Evolutionary conservation across 2,888 invertebrate genomes (phyloP).

Genomic region (Crematogaster levior): DNA sequence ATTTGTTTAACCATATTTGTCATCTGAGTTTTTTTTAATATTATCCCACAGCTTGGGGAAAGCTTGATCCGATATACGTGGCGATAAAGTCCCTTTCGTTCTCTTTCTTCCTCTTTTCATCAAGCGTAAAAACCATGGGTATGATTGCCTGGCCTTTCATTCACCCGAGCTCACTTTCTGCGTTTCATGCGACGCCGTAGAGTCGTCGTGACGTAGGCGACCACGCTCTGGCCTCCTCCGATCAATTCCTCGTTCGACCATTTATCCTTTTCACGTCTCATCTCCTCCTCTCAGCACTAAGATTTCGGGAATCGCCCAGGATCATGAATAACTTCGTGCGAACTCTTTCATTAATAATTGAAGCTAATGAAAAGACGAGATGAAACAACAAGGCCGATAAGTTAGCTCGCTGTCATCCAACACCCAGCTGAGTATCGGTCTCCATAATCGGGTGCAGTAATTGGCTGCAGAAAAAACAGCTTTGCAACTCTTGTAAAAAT

Average conservation of each 20-base stretch:
- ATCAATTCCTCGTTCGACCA: slow-evolving; percentile 9
- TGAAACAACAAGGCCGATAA: slow-evolving; percentile 19
- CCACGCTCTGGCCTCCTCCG: slow-evolving; percentile 14
- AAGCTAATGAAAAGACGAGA: not conserved
- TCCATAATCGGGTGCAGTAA: not conserved
- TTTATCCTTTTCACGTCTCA: not conserved
- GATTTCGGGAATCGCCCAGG: not conserved
- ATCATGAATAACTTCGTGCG: not conserved
- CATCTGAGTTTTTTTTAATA: not conserved
- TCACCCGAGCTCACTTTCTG: slow-evolving; percentile 29
- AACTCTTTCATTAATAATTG: not conserved
- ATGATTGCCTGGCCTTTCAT: slow-evolving; percentile 36
- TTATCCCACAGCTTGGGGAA: not conserved
- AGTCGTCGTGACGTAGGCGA: slow-evolving; percentile 31
- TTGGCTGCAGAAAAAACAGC: too few relatives aligned
- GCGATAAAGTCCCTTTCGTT: not conserved
- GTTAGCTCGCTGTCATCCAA: slow-evolving; percentile 25
- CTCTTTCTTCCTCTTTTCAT: not conserved
- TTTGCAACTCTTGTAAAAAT: too few relatives aligned
- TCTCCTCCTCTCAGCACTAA: not conserved
- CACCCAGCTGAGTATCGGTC: slow-evolving; percentile 28
- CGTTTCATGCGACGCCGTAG: slow-evolving; percentile 46
- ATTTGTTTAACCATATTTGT: not conserved
- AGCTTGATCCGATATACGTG: not conserved
- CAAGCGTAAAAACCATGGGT: slow-evolving; percentile 31